phyloP scores from a whole-genome alignment of 2,888 invertebrate genomes.

The Exephanes ischioxanthus region DNA sequence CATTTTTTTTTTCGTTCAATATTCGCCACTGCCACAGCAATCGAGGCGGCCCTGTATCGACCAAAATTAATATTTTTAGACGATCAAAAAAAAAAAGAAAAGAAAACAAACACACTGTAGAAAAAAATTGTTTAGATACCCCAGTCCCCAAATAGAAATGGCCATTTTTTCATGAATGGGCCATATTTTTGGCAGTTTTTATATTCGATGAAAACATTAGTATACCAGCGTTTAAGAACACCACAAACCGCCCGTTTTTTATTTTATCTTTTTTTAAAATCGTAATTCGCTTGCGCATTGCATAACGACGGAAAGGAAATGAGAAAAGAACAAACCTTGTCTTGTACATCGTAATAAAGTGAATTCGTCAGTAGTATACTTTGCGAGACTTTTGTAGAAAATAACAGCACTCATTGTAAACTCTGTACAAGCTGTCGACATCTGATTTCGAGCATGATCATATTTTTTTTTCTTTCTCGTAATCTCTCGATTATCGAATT shows the following conservation, averaged over 20 bases:
- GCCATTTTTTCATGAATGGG: conserved; percentile 50
- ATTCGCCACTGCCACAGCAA: conserved; percentile 57
- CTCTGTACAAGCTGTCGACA: conserved; percentile 80
- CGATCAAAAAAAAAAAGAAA: conserved; percentile 16
- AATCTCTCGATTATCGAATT: conserved; percentile 28
- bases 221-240: conserved; percentile 24
- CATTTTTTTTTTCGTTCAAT: background rate
- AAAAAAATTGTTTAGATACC: conserved; percentile 54
- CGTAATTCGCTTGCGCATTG: conserved; percentile 48
- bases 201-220: conserved; percentile 57
- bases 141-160: conserved; percentile 43
- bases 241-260: background rate
- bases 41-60: conserved; percentile 25
- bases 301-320: conserved; percentile 40
- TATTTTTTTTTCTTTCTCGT: conserved; percentile 30
- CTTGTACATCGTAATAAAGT: conserved; percentile 48
- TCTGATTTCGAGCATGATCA: conserved; percentile 23
- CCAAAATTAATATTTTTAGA: conserved; percentile 52
- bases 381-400: conserved; percentile 53
- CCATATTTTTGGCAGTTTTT: conserved; percentile 78
- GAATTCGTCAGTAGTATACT: conserved; percentile 47
- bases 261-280: conserved; percentile 25
- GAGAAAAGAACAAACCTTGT: conserved; percentile 18
- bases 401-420: conserved; percentile 79
- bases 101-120: conserved; percentile 46